Conservation (phyloP, 2,113 vertebrate species). For the Noturus placidus region DNA sequence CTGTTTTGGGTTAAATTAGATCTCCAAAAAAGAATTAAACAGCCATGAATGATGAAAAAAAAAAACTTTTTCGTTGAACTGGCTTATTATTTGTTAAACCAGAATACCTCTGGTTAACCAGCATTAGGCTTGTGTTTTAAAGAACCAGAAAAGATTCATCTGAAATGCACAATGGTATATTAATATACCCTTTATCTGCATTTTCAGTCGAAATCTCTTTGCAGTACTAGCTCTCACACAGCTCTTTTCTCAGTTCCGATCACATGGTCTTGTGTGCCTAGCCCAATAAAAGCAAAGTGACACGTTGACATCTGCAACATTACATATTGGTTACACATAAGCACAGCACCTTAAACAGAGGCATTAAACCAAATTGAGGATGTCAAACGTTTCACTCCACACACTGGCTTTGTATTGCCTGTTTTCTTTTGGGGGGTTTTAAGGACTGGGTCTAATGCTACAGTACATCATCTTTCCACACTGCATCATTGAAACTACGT, state of each 20-base stretch:
- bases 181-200: conserved; percentile 16
- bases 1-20: neutral
- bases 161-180: neutral
- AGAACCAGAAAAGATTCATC: neutral
- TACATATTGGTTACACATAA: conserved; percentile 35
- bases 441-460: conserved; percentile 18
- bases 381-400: conserved; percentile 9
- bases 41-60: neutral
- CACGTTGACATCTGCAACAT: conserved; percentile 40
- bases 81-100: neutral
- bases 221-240: conserved; percentile 26
- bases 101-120: neutral
- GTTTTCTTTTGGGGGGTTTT: too few species aligned
- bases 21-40: neutral
- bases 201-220: conserved; percentile 38
- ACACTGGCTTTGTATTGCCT: neutral
- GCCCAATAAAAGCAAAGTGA: conserved; percentile 44
- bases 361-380: conserved; percentile 3
- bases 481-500: conserved; percentile 38
- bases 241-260: conserved; percentile 38
- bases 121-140: neutral
- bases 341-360: conserved; percentile 2
- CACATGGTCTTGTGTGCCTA: conserved; percentile 30
- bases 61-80: neutral
- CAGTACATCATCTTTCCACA: conserved; percentile 9